These are phyloP conservation scores for Neotoxoptera formosana DNA, from an alignment of 1,140 invertebrate species.

Conservation along the genomic window DNA sequence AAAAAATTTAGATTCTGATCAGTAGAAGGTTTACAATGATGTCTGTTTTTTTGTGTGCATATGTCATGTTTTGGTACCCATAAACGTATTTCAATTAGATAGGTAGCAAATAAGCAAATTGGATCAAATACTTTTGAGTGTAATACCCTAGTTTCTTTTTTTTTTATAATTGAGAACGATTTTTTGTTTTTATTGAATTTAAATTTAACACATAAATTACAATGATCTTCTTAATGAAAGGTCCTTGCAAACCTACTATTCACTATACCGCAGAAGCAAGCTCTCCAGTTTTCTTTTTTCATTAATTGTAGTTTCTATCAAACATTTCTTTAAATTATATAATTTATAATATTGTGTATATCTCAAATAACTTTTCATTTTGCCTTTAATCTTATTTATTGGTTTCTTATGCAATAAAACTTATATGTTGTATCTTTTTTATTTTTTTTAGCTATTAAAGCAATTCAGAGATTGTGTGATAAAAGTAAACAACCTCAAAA, in stretches of 20 bases:
- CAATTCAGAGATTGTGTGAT: slow-evolving; percentile 52
- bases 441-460: slow-evolving; percentile 43
- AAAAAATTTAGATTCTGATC: neutral
- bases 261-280: neutral
- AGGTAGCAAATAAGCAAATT: neutral
- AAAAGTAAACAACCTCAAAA: slow-evolving; percentile 51
- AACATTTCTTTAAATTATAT: too few relatives aligned
- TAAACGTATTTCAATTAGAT: neutral
- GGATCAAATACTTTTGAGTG: neutral
- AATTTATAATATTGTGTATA: neutral
- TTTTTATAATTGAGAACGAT: neutral
- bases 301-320: neutral
- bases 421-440: neutral
- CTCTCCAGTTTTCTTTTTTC: neutral
- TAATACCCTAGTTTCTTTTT: too few relatives aligned
- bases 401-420: neutral
- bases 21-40: too few relatives aligned
- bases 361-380: neutral
- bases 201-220: neutral
- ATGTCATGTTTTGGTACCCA: neutral
- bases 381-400: neutral
- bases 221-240: too few relatives aligned
- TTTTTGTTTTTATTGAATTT: neutral
- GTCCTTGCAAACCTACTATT: neutral
- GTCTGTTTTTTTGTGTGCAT: too few relatives aligned